These are phyloP conservation scores for Uropetala carovei DNA, from an alignment of 2,888 invertebrate genomes.

Conservation along the genomic window DNA sequence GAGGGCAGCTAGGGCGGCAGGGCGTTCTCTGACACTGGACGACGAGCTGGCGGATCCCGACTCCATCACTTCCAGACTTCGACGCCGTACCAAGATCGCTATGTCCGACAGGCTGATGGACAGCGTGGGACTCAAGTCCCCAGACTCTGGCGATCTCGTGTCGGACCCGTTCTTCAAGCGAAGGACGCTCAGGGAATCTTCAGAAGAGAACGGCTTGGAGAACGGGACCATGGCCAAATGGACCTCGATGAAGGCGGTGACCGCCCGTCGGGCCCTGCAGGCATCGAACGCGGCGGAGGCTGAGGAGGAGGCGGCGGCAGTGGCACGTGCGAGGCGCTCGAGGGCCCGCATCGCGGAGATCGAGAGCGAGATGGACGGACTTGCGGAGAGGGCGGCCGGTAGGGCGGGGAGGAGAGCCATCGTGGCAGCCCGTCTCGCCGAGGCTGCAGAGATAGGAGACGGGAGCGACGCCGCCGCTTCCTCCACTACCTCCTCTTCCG, in stretches of 20 bases:
- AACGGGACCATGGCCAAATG: constrained; percentile 79
- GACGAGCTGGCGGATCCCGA: constrained; percentile 65
- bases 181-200: constrained; percentile 73
- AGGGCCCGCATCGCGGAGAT: constrained; percentile 84
- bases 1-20: constrained; percentile 75
- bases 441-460: constrained; percentile 47
- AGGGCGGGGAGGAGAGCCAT: constrained; percentile 70
- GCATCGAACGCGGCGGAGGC: constrained; percentile 71
- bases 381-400: constrained; percentile 76
- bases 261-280: constrained; percentile 17
- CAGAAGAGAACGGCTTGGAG: constrained; percentile 74
- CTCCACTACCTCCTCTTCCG: constrained; percentile 15
- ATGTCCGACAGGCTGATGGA: constrained; percentile 82
- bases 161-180: constrained; percentile 77
- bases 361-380: constrained; percentile 85
- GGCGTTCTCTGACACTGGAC: constrained; percentile 73
- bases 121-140: constrained; percentile 76
- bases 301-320: constrained; percentile 78
- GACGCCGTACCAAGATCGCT: constrained; percentile 72
- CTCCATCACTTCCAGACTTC: constrained; percentile 74
- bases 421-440: constrained; percentile 67
- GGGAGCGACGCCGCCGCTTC: background rate
- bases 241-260: constrained; percentile 71
- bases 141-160: constrained; percentile 71
- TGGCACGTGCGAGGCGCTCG: constrained; percentile 81